These are phyloP conservation scores for Tyrannus savana DNA, from an alignment of 2,113 vertebrate genomes.

Conservation along the genomic window DNA sequence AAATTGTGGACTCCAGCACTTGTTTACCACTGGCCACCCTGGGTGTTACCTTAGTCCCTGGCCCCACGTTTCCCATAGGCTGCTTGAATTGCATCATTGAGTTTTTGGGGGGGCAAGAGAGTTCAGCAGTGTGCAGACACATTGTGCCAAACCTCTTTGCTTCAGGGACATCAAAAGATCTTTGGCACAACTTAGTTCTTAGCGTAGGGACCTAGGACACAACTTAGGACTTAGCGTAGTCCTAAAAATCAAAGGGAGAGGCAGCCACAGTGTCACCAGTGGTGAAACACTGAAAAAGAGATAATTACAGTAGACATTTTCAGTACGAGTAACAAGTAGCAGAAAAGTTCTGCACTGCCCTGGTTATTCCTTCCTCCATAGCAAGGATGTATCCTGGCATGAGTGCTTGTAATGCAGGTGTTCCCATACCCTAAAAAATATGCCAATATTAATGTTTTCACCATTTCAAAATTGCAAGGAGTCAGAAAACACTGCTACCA, in stretches of 20 bases:
- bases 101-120: not conserved
- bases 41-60: not conserved
- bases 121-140: not conserved
- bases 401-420: not conserved
- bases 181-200: not conserved
- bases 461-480: not conserved
- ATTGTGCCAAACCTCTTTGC: not conserved
- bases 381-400: not conserved
- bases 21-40: not conserved
- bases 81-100: not conserved
- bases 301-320: not conserved
- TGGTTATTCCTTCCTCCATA: not conserved
- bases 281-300: not conserved
- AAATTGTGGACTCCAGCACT: not conserved
- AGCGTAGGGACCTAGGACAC: not conserved
- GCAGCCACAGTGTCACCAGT: not conserved
- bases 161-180: not conserved
- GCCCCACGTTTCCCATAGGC: not conserved
- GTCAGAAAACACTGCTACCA: not conserved
- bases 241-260: not conserved
- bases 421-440: not conserved
- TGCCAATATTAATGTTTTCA: not conserved
- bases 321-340: accelerated
- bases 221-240: too few species aligned
- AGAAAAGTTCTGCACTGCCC: not conserved